These are phyloP conservation scores for Tiliacea citrago DNA, from an alignment of 2,888 invertebrate species.

Conservation along the genomic window DNA sequence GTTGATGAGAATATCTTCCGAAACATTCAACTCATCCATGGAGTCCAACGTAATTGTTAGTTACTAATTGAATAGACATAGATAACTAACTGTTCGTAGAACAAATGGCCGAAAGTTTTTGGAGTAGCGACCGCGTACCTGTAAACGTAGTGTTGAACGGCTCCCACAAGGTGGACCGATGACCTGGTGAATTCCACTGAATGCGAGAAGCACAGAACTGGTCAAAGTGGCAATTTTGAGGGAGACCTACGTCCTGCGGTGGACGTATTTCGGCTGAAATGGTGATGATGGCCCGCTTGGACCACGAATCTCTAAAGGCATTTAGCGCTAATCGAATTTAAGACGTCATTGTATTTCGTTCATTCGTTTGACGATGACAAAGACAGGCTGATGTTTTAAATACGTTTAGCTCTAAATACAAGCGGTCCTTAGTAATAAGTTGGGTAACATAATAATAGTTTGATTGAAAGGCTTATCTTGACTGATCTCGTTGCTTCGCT, in stretches of 20 bases:
- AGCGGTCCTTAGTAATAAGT: not conserved
- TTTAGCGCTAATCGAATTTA: no score
- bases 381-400: no score
- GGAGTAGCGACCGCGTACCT: no score
- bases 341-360: not conserved
- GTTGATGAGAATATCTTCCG: not conserved
- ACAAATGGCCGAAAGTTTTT: not conserved
- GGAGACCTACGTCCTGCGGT: not conserved
- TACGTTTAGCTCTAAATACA: not conserved
- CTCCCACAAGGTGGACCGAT: not conserved
- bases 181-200: not conserved
- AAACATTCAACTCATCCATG: slow-evolving; percentile 15
- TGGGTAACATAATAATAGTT: not conserved
- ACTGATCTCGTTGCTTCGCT: no score
- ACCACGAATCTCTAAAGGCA: not conserved
- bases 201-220: not conserved
- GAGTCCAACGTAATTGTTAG: slow-evolving; percentile 11
- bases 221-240: not conserved
- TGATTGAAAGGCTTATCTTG: not conserved
- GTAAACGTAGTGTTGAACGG: not conserved
- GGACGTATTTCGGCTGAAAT: not conserved
- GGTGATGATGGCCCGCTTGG: not conserved
- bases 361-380: not conserved
- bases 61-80: not conserved
- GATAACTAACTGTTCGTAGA: not conserved